Base-by-base conservation (phyloP, 2,797 vertebrate species). In the Tolypeutes matacus region DNA sequence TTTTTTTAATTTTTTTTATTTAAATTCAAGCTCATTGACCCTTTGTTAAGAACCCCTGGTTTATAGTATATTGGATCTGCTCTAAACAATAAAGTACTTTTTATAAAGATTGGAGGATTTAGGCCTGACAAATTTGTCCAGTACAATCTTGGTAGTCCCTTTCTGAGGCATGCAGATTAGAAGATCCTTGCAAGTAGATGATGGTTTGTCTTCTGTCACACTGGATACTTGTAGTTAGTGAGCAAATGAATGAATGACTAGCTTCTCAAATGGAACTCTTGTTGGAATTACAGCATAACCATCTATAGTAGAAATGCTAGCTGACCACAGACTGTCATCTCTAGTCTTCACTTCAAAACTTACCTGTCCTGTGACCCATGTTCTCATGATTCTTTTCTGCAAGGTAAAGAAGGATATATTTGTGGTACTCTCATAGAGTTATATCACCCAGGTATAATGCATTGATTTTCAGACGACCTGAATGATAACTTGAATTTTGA, bases 41-140 rank as follows among this genome's bases (percentile, higher is more conserved):
- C 46, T 11, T 46, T n/a, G n/a, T n/a, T 46, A 46, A 46, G 46
- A 46, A 46, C 46, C 46, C 46, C 46, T 82, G 34, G n/a, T 60
- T 69, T 76, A 75, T 49, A 88, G 31, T 36, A 31, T 25, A 13
- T 93, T 60, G 9, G 18, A 25, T 88, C 77, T 92, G 31, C 39
- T 88, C 75, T 95, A 36, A 94, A 10, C 42, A 76, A 46, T 65
- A 49, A 58, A 96, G 46, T n/a, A 49, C 0, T 90, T 94, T 78
- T 76, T 39, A 53, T n/a, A 12, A n/a, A 65, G 60, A 75, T 64
- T 20, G 12, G 39, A 92, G 21, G 21, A 64, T 62, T 23, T 64
- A 29, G 42, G 53, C 36, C 34, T 70, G 11, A 69, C 13, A 46
- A 4, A 25, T 91, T 89, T 69, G 27, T 27, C 86, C 51, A 56